phyloP scores from a whole-genome alignment of 1,140 invertebrate species.

The Dendroctonus valens region DNA sequence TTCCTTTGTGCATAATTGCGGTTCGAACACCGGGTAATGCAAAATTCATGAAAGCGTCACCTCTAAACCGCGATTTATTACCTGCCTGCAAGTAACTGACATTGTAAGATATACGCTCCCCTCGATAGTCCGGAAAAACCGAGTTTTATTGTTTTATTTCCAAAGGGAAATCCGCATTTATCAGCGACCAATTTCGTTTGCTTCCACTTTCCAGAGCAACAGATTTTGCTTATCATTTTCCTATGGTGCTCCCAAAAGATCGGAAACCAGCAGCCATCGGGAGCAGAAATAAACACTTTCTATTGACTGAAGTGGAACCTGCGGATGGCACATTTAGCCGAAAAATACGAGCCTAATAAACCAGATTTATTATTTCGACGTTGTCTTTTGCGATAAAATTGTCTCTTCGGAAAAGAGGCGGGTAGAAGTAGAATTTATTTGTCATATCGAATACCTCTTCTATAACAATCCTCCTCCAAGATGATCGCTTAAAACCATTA shows the following conservation, averaged over 20 bases:
- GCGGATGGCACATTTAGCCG: too few relatives aligned
- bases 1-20: slow-evolving; percentile 35
- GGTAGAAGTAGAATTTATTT: slow-evolving; percentile 11
- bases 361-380: not conserved
- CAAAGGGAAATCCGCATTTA: slow-evolving; percentile 1
- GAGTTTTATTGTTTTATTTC: slow-evolving; percentile 10
- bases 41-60: slow-evolving; percentile 37
- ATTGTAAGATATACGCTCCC: slow-evolving; percentile 21
- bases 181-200: not conserved
- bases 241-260: too few relatives aligned
- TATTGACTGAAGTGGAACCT: too few relatives aligned
- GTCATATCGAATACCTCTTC: slow-evolving; percentile 9
- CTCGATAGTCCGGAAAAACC: not conserved
- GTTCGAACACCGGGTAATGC: slow-evolving; percentile 31
- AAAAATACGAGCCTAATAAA: not conserved
- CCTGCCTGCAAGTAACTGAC: slow-evolving; percentile 33
- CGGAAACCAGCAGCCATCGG: too few relatives aligned
- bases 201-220: too few relatives aligned
- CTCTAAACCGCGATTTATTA: slow-evolving; percentile 36
- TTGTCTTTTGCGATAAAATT: not conserved
- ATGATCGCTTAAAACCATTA: slow-evolving; percentile 28
- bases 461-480: slow-evolving; percentile 18
- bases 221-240: too few relatives aligned
- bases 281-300: too few relatives aligned
- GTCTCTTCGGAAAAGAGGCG: not conserved